phyloP scores from a whole-genome alignment of 2,888 invertebrate genomes.

The Apodemia zela region DNA sequence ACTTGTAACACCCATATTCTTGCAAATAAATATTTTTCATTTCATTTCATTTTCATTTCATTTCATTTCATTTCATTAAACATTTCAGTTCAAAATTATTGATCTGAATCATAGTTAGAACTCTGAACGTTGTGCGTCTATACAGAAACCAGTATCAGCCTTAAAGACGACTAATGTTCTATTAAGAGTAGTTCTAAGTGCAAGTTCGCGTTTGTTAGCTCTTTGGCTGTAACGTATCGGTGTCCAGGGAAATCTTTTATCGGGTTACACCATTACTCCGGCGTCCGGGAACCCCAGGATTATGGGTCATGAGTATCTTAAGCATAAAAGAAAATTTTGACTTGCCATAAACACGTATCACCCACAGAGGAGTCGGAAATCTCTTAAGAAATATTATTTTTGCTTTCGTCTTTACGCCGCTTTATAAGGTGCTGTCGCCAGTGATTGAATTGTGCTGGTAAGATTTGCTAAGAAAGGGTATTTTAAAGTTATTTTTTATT shows the following conservation, averaged over 20 bases:
- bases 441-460: neutral
- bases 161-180: too few species aligned
- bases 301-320: constrained; percentile 20
- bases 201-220: constrained; percentile 26
- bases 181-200: neutral
- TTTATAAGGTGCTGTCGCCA: neutral
- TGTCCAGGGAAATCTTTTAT: constrained; percentile 74
- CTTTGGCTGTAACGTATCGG: constrained; percentile 40
- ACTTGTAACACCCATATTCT: too few species aligned
- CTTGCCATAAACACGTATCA: constrained; percentile 2
- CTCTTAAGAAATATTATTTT: constrained; percentile 1
- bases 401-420: neutral
- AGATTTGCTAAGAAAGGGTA: too few species aligned
- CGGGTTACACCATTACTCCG: constrained; percentile 61
- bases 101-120: too few species aligned
- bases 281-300: constrained; percentile 28
- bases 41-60: too few species aligned
- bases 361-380: constrained; percentile 3
- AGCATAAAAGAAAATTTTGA: constrained; percentile 13
- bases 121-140: too few species aligned
- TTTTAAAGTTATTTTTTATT: too few species aligned
- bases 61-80: too few species aligned
- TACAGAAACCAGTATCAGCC: too few species aligned
- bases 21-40: too few species aligned
- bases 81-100: too few species aligned